Evolutionary conservation across 2,113 vertebrate species (phyloP).

Genomic region (Carlito syrichta): DNA sequence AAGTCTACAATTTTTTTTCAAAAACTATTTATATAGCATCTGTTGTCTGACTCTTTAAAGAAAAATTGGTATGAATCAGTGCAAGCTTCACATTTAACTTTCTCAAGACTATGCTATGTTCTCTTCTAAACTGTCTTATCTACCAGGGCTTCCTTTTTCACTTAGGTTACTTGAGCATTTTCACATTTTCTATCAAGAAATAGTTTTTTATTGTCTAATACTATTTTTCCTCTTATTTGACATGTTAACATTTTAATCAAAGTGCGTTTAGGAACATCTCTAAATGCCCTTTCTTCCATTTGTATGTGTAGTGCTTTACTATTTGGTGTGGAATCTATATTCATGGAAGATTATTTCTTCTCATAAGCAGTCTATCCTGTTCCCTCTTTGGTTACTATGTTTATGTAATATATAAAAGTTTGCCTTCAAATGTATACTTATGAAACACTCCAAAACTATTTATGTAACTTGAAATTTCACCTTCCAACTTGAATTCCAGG

Average conservation of each 20-base stretch:
- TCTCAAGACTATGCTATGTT: neutral
- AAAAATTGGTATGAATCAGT: neutral
- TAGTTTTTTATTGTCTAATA: neutral
- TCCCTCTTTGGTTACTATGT: neutral
- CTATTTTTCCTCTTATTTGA: neutral
- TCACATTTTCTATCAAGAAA: neutral
- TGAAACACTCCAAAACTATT: neutral
- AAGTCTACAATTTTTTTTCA: neutral
- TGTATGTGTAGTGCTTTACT: neutral
- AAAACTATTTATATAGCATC: neutral
- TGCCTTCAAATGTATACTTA: neutral
- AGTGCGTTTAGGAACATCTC: neutral
- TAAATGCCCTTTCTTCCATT: neutral
- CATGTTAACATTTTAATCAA: neutral
- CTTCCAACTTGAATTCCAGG: neutral
- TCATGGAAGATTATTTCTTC: neutral
- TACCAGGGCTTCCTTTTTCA: neutral
- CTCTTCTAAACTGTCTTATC: neutral
- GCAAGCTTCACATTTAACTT: neutral
- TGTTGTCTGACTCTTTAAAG: neutral
- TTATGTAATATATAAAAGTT: neutral
- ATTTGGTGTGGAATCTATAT: neutral
- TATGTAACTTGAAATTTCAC: neutral
- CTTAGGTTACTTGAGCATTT: neutral
- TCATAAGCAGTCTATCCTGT: neutral